A percentile compares a stretch with the other conserved stretches of the same genome.
Evolutionary conservation across 2,888 invertebrate genomes (phyloP).

Genomic region (Stenichneumon culpator): DNA sequence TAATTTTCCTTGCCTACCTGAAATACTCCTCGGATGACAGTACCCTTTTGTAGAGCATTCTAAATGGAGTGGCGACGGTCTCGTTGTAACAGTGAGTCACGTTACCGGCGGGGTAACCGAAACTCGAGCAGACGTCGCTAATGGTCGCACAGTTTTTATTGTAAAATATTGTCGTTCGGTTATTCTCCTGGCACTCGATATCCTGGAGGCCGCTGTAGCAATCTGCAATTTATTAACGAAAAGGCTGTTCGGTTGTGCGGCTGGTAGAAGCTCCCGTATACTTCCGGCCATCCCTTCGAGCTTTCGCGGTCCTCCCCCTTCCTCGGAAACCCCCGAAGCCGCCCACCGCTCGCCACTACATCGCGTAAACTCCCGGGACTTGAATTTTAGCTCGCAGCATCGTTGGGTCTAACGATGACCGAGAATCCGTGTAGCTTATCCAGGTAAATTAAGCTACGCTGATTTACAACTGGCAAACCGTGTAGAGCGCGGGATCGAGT

Average conservation of each 20-base stretch:
- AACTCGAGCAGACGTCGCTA: constrained; percentile 85
- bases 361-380: constrained; percentile 56
- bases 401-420: constrained; percentile 62
- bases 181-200: constrained; percentile 85
- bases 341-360: constrained; percentile 28
- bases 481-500: background rate
- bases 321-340: background rate
- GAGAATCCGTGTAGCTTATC: constrained; percentile 54
- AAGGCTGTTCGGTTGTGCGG: constrained; percentile 19
- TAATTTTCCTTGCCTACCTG: constrained; percentile 86
- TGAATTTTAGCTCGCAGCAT: constrained; percentile 52
- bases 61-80: constrained; percentile 85
- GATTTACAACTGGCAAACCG: constrained; percentile 41
- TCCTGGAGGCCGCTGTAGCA: constrained; percentile 90
- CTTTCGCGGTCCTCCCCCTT: background rate
- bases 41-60: constrained; percentile 86
- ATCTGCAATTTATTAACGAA: constrained; percentile 83
- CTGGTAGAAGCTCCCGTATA: background rate
- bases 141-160: constrained; percentile 86
- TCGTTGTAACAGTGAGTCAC: constrained; percentile 85
- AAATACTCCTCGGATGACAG: constrained; percentile 90
- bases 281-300: background rate
- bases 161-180: constrained; percentile 86
- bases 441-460: constrained; percentile 53
- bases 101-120: constrained; percentile 84